Percentiles rank a stretch among this genome's conserved stretches.
Conservation (phyloP, 2,888 invertebrate species). For the Hedychridium roseum region DNA sequence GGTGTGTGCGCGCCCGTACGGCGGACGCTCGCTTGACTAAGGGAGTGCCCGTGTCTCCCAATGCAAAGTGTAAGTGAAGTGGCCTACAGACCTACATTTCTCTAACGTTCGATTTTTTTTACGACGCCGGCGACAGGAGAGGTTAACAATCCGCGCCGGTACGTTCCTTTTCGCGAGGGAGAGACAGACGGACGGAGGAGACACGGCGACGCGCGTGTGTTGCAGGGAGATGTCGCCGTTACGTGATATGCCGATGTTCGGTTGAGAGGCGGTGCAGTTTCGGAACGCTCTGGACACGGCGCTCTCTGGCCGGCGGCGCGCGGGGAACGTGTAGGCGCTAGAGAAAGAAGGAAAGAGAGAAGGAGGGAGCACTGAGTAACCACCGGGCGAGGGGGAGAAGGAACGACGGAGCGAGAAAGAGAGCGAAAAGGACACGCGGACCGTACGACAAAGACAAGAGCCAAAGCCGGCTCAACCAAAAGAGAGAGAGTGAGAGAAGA, state of each 20-base stretch:
- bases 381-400: slow-evolving; percentile 9
- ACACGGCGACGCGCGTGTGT: too few relatives aligned
- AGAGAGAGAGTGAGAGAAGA: slow-evolving; percentile 16
- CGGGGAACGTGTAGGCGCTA: slow-evolving; percentile 37
- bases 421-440: slow-evolving; percentile 15
- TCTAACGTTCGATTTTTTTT: slow-evolving; percentile 68
- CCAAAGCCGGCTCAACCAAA: too few relatives aligned
- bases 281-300: slow-evolving; percentile 40
- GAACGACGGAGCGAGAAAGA: slow-evolving; percentile 10
- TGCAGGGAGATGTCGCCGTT: slow-evolving; percentile 37
- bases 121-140: slow-evolving; percentile 33
- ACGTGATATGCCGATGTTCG: slow-evolving; percentile 39
- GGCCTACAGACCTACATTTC: slow-evolving; percentile 90
- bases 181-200: neutral
- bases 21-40: slow-evolving; percentile 73
- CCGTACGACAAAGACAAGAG: slow-evolving; percentile 16
- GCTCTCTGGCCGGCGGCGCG: slow-evolving; percentile 39
- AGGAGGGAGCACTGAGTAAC: slow-evolving; percentile 20
- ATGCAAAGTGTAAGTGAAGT: slow-evolving; percentile 86
- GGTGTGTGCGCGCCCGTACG: slow-evolving; percentile 42
- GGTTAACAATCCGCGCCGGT: slow-evolving; percentile 38
- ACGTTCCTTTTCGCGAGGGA: neutral
- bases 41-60: slow-evolving; percentile 70
- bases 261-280: slow-evolving; percentile 39
- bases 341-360: slow-evolving; percentile 29